Evolutionary conservation across 2,113 vertebrate species (phyloP), one percentile per base, ranked within the genome.

Genomic region (Dasypus novemcinctus): DNA sequence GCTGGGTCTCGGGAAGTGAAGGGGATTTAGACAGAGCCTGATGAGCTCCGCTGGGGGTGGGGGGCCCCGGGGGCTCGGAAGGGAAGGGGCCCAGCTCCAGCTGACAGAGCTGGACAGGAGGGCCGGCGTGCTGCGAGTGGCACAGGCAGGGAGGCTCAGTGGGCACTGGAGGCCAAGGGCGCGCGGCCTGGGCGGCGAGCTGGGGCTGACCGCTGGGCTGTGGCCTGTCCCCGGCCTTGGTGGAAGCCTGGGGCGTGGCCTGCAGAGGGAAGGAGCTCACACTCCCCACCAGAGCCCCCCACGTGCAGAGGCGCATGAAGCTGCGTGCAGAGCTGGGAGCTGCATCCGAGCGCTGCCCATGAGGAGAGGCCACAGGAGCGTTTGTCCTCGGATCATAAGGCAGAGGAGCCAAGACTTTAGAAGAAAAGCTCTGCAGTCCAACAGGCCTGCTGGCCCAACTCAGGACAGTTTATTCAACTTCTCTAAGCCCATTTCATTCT

Each of bases 31-130:
- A 66, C 9, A 69, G 57, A 43, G 31, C 17, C 49, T 23, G 18
- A 54, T 6, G 36, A 14, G 75, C 23, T 6, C 23, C 74, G 3
- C 2, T 0, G 27, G 49, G 54, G 14, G 54, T 4, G 15, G 17
- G 15, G 3, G 54, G 3, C 5, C 11, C 2, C 1, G 27, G 59
- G 54, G 14, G 54, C 54, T 3, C 4, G 4, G 54, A 5, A 18
- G 18, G 54, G 54, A 54, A 2, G 54, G 18, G 54, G 5, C 54
- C 54, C 54, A 20, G 46, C 46, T 7, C 46, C 41, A 33, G 43
- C 68, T 54, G 23, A 21, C 11, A 33, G 41, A 84, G 57, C 61
- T 21, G 17, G 74, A 31, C 29, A 31, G 17, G 13, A 41, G 59
- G 21, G 49, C 15, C 46, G 27, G 8, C 25, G 25, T 8, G 63